These are phyloP conservation scores for Neolamprologus kungweensis DNA, from an alignment of 2,113 vertebrate species.

Conservation along the genomic window DNA sequence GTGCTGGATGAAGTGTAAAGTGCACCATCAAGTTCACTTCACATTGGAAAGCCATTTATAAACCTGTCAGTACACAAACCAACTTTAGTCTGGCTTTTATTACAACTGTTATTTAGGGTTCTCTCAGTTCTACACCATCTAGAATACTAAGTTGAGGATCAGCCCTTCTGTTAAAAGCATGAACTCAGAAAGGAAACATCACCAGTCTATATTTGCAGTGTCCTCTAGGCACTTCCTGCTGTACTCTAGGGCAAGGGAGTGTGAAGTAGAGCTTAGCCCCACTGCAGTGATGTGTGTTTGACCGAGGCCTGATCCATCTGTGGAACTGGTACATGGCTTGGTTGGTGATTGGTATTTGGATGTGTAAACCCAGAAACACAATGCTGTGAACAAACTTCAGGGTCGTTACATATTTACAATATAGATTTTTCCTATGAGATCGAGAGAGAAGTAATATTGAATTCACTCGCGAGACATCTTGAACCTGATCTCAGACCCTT, in stretches of 20 bases:
- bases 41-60: constrained; percentile 69
- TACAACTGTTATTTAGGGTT: constrained; percentile 31
- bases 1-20: not conserved
- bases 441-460: not conserved
- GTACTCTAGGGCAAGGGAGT: not conserved
- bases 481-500: not conserved
- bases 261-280: not conserved
- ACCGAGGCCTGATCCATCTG: not conserved
- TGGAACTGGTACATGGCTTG: not conserved
- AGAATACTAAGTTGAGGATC: constrained; percentile 8
- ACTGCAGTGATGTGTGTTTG: constrained; percentile 26
- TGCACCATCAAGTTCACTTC: constrained; percentile 56
- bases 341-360: not conserved
- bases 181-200: constrained; percentile 12
- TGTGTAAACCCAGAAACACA: not conserved
- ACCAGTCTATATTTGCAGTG: constrained; percentile 7
- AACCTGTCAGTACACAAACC: constrained; percentile 60
- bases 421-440: accelerated
- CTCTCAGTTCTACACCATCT: constrained; percentile 12
- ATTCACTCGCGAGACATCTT: not conserved
- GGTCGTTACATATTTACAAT: not conserved
- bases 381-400: not conserved
- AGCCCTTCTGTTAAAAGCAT: constrained; percentile 17
- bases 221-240: constrained; percentile 24
- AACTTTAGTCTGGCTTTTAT: constrained; percentile 61